A percentile compares a stretch with the other conserved stretches of the same genome.
Evolutionary conservation across 2,797 vertebrate species (phyloP).

Genomic region (Hozukius guyotensis): DNA sequence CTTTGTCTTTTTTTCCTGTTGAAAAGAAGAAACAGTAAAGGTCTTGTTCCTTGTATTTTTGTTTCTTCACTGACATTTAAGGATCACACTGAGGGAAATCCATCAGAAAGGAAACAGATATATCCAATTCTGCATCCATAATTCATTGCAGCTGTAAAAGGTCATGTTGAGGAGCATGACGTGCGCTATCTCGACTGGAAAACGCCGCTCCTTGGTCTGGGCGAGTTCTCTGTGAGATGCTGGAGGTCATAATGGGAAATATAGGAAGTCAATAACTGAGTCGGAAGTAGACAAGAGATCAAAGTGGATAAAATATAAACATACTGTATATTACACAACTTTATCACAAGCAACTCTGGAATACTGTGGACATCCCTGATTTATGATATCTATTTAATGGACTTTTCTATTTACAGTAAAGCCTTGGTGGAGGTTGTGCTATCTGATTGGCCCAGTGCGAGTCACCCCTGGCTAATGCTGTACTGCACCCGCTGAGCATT

Average conservation of each 20-base stretch:
- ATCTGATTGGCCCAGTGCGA: neutral
- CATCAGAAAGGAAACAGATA: neutral
- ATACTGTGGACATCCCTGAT: neutral
- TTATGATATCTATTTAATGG: conserved; percentile 20
- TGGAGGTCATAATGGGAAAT: conserved; percentile 16
- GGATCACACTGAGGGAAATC: neutral
- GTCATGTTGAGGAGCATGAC: neutral
- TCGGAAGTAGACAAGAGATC: conserved; percentile 22
- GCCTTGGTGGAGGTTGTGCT: neutral
- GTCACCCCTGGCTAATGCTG: neutral
- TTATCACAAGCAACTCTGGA: conserved; percentile 13
- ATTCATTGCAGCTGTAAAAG: conserved; percentile 8
- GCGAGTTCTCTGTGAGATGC: neutral
- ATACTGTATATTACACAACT: neutral
- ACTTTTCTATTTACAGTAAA: conserved; percentile 12
- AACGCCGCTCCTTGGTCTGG: neutral
- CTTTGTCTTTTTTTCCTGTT: neutral
- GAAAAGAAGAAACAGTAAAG: neutral
- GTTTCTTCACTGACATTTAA: conserved; percentile 25
- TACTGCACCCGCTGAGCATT: conserved; percentile 26
- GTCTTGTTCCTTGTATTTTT: neutral
- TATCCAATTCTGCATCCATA: neutral
- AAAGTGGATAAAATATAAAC: conserved; percentile 13
- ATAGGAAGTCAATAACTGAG: conserved; percentile 28
- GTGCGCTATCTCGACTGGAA: neutral